Conservation (phyloP, 2,113 vertebrate genomes). For the Vombatus ursinus region DNA sequence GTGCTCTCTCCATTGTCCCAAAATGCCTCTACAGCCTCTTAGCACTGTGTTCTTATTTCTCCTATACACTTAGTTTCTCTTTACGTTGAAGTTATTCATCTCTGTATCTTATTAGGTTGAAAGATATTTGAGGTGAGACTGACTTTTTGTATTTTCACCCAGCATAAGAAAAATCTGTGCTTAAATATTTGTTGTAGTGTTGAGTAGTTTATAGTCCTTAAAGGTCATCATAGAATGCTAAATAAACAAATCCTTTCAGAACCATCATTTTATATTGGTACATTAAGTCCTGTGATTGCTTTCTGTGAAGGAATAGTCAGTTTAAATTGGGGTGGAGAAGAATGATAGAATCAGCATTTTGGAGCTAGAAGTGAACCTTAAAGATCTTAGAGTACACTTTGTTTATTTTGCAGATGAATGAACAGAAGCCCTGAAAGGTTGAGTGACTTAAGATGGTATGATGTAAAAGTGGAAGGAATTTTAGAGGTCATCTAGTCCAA, state of each 20-base stretch:
- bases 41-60: background rate
- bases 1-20: background rate
- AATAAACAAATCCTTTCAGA: constrained; percentile 18
- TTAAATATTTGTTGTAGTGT: background rate
- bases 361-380: constrained; percentile 27
- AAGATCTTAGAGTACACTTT: background rate
- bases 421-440: background rate
- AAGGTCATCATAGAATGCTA: background rate
- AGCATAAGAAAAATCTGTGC: background rate
- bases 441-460: background rate
- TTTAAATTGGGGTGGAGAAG: constrained; percentile 26
- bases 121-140: background rate
- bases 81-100: background rate
- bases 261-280: background rate
- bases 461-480: background rate
- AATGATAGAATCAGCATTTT: constrained; percentile 22
- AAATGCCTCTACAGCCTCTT: background rate
- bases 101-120: background rate
- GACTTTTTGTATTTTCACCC: background rate
- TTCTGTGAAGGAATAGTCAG: background rate
- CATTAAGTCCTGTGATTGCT: constrained; percentile 11
- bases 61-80: background rate
- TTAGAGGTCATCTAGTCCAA: background rate
- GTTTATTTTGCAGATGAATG: background rate
- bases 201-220: background rate